phyloP scores from a whole-genome alignment of 1,140 invertebrate species.

The Cydia strobilella region DNA sequence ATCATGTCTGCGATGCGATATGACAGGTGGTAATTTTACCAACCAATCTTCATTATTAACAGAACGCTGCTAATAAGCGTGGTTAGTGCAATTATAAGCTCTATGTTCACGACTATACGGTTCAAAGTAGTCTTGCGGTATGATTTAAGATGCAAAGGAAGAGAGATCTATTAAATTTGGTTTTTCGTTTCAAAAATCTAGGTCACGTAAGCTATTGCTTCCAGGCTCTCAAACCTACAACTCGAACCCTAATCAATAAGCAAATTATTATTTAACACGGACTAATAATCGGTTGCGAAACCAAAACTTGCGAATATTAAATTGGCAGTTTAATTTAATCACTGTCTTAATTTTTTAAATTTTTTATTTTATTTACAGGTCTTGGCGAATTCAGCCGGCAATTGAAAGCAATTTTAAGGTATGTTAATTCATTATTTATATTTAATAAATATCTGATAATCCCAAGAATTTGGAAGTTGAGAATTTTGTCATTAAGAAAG shows the following conservation, averaged over 20 bases:
- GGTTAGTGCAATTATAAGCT: constrained; percentile 47
- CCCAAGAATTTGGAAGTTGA: too few relatives aligned
- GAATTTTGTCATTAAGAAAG: too few relatives aligned
- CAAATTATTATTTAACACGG: constrained; percentile 67
- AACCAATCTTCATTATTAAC: constrained; percentile 48
- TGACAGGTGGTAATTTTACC: constrained; percentile 76
- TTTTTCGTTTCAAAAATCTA: constrained; percentile 66
- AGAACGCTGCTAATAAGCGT: constrained; percentile 37
- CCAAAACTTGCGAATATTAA: constrained; percentile 60
- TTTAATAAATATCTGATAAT: constrained; percentile 24
- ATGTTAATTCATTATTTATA: constrained; percentile 30
- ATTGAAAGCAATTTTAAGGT: constrained; percentile 40
- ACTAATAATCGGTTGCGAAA: constrained; percentile 61
- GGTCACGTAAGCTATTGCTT: constrained; percentile 71
- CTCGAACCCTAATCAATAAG: constrained; percentile 64
- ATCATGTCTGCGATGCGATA: constrained; percentile 65
- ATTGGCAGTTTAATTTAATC: constrained; percentile 46
- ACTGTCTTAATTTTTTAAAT: constrained; percentile 35
- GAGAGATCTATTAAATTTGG: constrained; percentile 47
- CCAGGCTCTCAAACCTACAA: constrained; percentile 62
- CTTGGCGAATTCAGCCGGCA: background rate
- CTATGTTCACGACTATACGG: constrained; percentile 41
- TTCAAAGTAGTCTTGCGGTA: background rate
- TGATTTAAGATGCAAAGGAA: constrained; percentile 32
- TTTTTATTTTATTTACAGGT: background rate